Evolutionary conservation across 2,888 invertebrate genomes (phyloP).

Genomic region (Diarsia rubi): DNA sequence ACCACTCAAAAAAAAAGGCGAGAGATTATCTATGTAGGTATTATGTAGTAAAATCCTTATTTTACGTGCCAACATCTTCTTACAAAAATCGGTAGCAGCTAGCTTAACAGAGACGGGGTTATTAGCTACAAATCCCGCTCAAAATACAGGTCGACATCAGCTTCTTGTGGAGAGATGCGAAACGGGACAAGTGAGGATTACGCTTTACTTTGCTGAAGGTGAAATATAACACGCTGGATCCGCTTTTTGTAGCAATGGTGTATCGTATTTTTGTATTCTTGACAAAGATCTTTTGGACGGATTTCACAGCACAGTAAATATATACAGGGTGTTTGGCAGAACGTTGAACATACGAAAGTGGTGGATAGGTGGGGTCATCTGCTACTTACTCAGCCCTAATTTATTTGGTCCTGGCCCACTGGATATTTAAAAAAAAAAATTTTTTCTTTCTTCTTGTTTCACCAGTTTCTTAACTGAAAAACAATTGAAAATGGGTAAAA

Average conservation of each 20-base stretch:
- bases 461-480: no score
- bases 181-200: constrained; percentile 75
- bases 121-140: constrained; percentile 69
- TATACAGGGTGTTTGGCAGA: no score
- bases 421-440: no score
- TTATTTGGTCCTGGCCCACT: no score
- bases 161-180: constrained; percentile 51
- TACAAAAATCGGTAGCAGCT: not conserved
- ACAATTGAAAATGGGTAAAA: no score
- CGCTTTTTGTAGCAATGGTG: not conserved
- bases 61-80: not conserved
- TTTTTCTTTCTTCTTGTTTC: no score
- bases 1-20: no score
- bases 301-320: no score
- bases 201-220: constrained; percentile 21
- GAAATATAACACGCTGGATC: constrained; percentile 8
- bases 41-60: not conserved
- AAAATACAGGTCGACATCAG: constrained; percentile 66
- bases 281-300: not conserved
- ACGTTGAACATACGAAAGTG: no score
- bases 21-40: not conserved
- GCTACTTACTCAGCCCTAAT: no score
- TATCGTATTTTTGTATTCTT: not conserved
- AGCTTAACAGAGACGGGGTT: constrained; percentile 38
- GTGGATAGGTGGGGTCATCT: no score